Conservation (phyloP, 2,888 invertebrate genomes). For the Eupithecia exiguata region DNA sequence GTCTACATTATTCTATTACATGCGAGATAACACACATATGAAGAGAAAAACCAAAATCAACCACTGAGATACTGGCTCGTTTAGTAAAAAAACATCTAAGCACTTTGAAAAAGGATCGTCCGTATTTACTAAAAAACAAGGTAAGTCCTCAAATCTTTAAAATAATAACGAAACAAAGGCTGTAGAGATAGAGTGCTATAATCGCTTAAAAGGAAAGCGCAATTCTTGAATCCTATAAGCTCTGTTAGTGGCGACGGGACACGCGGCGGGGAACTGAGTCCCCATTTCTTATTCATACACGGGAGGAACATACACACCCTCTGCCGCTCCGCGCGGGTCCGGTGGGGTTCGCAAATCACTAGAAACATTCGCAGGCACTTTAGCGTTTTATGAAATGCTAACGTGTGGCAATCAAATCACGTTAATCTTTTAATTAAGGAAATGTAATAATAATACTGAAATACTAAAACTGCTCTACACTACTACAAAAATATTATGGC, state of each 20-base stretch:
- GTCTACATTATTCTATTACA: too few species aligned
- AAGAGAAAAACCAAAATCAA: not conserved
- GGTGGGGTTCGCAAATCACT: not conserved
- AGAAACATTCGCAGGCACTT: not conserved
- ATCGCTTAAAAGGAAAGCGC: not conserved
- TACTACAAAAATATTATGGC: too few species aligned
- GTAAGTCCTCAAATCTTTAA: not conserved
- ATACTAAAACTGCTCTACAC: not conserved
- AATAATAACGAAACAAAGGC: not conserved
- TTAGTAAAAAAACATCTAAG: not conserved
- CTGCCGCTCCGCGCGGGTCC: not conserved
- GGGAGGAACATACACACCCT: not conserved
- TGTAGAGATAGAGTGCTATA: not conserved
- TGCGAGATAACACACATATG: too few species aligned
- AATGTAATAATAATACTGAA: not conserved
- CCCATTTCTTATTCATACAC: not conserved
- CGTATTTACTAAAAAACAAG: not conserved
- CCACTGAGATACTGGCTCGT: not conserved
- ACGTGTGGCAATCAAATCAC: too few species aligned
- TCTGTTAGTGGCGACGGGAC: constrained; percentile 18
- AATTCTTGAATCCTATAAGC: constrained; percentile 9
- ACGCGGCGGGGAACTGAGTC: constrained; percentile 13
- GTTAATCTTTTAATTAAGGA: not conserved
- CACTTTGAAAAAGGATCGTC: not conserved
- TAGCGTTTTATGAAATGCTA: too few species aligned